Conservation (phyloP, 2,113 vertebrate species). For the Gnathonemus echidnorhynchus region DNA sequence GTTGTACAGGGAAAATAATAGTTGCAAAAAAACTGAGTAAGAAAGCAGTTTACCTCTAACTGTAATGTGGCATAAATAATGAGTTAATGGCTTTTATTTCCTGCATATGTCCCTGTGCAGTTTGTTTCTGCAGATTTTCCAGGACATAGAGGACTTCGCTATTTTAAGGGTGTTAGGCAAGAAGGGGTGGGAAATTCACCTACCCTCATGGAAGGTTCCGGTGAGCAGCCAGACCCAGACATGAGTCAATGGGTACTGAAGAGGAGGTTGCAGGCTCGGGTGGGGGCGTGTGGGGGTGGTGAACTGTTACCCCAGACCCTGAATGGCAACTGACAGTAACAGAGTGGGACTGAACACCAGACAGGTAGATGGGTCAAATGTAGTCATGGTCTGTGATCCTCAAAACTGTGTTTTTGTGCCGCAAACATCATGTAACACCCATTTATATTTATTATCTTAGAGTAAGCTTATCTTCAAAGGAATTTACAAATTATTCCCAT, state of each 20-base stretch:
- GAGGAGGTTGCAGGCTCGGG: background rate
- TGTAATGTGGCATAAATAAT: background rate
- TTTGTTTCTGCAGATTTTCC: background rate
- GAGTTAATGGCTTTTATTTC: background rate
- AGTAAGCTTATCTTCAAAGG: background rate
- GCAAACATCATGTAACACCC: background rate
- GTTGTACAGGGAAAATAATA: slow-evolving; percentile 31
- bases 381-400: background rate
- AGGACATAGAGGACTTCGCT: slow-evolving; percentile 16
- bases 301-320: background rate
- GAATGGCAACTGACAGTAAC: background rate
- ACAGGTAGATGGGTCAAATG: background rate
- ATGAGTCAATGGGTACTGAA: slow-evolving; percentile 15
- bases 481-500: background rate
- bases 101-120: background rate
- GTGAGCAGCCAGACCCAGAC: slow-evolving; percentile 6
- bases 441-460: background rate
- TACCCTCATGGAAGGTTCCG: slow-evolving; percentile 16
- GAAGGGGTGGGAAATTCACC: background rate
- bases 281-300: background rate
- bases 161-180: slow-evolving; percentile 8
- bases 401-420: background rate
- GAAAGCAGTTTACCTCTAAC: background rate
- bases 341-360: background rate
- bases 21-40: slow-evolving; percentile 5